phyloP scores from a whole-genome alignment of 2,888 invertebrate genomes.

The Proisotoma minuta region DNA sequence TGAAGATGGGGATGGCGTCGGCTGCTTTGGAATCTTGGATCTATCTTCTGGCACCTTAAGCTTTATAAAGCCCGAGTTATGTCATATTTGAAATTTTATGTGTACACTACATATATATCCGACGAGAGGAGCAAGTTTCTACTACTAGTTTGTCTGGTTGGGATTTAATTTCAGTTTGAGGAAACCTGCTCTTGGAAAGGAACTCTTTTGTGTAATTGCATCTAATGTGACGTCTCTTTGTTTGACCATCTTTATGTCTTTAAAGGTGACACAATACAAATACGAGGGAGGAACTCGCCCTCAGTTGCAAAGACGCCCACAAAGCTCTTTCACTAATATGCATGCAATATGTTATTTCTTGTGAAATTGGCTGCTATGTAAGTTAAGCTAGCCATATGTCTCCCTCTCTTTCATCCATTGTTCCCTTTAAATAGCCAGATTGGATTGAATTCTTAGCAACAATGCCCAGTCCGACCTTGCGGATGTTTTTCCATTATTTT shows the following conservation, averaged over 20 bases:
- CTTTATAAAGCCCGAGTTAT: slow-evolving; percentile 1
- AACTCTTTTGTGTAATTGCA: slow-evolving; percentile 6
- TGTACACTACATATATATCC: no score
- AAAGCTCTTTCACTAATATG: neutral
- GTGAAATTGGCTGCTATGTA: slow-evolving; percentile 1
- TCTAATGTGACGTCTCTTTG: slow-evolving; percentile 1
- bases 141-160: neutral
- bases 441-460: neutral
- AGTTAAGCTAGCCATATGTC: neutral
- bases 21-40: no score
- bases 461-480: neutral
- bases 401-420: neutral
- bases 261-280: slow-evolving; percentile 5
- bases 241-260: neutral
- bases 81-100: slow-evolving; percentile 5
- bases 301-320: slow-evolving; percentile 2
- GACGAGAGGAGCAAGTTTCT: neutral
- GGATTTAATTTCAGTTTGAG: slow-evolving; percentile 3
- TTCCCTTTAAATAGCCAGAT: slow-evolving; percentile 5
- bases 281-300: neutral
- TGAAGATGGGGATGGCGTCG: neutral
- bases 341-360: neutral
- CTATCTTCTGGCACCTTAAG: slow-evolving; percentile 2
- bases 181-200: neutral
- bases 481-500: slow-evolving; percentile 3